Evolutionary conservation across 2,797 vertebrate genomes (phyloP).

Genomic region (Cossypha polioptera): DNA sequence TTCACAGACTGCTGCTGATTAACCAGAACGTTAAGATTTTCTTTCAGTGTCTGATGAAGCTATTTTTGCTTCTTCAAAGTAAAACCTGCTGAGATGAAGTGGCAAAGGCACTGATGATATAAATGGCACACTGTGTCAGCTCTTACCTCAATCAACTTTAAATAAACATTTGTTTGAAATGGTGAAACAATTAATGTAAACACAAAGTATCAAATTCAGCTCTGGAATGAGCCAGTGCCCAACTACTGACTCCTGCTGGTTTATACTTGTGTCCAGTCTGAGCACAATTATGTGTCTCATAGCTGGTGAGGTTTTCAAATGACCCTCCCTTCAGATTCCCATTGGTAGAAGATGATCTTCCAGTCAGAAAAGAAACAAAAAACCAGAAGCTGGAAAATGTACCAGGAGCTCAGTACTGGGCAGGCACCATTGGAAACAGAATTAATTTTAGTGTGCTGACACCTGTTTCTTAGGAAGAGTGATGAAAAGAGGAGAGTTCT

Average conservation of each 20-base stretch:
- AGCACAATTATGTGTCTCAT: not conserved
- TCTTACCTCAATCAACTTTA: constrained; percentile 53
- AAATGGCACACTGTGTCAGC: constrained; percentile 48
- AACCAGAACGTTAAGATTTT: constrained; percentile 30
- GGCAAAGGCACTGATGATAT: constrained; percentile 33
- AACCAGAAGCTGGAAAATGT: not conserved
- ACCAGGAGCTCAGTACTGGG: not conserved
- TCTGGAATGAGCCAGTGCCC: not conserved
- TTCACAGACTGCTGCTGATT: constrained; percentile 51
- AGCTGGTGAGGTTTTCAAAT: not conserved
- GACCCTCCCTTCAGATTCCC: not conserved
- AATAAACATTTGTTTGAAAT: constrained; percentile 60
- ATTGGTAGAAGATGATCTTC: not conserved
- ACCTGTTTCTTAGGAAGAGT: not conserved
- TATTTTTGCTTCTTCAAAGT: constrained; percentile 59
- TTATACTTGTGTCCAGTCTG: not conserved
- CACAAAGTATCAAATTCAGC: not conserved
- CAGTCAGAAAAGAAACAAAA: not conserved
- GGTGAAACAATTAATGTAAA: constrained; percentile 53
- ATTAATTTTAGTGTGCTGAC: not conserved
- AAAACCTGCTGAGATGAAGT: constrained; percentile 46
- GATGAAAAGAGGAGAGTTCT: not conserved
- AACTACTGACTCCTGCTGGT: not conserved
- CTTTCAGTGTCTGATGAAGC: constrained; percentile 45
- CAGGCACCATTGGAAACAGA: not conserved